phyloP scores from a whole-genome alignment of 2,888 invertebrate genomes.

The Mythimna albipuncta region DNA sequence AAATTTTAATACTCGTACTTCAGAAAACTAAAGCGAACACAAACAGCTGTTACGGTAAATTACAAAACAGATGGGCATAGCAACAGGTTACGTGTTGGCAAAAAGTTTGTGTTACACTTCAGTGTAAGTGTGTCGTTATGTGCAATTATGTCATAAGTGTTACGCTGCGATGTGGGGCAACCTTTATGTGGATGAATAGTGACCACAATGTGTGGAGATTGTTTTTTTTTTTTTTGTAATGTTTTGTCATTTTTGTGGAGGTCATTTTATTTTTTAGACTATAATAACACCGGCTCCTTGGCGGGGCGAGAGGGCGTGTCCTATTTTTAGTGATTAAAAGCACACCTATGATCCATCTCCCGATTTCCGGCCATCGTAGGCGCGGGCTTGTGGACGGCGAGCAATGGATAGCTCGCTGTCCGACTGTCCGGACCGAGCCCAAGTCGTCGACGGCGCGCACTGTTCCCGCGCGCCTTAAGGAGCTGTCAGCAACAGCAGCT shows the following conservation, averaged over 20 bases:
- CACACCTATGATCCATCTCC: too few species aligned
- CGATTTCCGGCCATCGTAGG: too few species aligned
- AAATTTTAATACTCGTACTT: slow-evolving; percentile 19
- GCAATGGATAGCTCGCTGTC: too few species aligned
- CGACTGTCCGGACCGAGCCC: too few species aligned
- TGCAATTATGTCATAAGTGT: slow-evolving; percentile 56
- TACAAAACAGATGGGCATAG: slow-evolving; percentile 59
- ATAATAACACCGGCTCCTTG: neutral
- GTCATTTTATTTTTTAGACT: neutral
- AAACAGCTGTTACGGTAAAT: slow-evolving; percentile 34
- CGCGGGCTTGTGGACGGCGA: too few species aligned
- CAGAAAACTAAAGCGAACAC: slow-evolving; percentile 30
- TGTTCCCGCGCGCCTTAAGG: too few species aligned
- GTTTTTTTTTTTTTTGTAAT: neutral
- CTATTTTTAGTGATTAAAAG: too few species aligned
- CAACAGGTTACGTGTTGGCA: slow-evolving; percentile 49
- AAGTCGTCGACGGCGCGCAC: too few species aligned
- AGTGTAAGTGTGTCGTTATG: slow-evolving; percentile 55
- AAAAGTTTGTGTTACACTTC: slow-evolving; percentile 58
- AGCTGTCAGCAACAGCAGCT: too few species aligned
- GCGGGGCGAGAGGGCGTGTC: too few species aligned
- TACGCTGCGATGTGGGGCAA: slow-evolving; percentile 53
- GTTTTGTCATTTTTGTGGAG: neutral
- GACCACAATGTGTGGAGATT: neutral
- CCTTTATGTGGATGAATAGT: slow-evolving; percentile 48